Evolutionary conservation across 2,797 vertebrate genomes (phyloP).

Genomic region (Onychomys torridus): DNA sequence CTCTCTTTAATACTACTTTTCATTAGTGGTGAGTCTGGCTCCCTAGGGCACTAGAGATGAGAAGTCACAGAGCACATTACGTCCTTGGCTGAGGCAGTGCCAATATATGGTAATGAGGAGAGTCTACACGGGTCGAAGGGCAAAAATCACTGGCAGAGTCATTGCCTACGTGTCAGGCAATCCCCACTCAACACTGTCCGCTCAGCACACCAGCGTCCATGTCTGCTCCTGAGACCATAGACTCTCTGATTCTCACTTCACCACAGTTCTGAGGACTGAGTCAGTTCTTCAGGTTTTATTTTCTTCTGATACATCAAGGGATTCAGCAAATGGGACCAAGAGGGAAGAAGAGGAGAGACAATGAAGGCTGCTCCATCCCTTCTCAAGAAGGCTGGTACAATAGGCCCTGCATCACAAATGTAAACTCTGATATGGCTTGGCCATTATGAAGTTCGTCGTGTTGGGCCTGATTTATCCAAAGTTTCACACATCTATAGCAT

Average conservation of each 20-base stretch:
- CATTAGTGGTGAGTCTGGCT: background rate
- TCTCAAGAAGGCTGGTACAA: background rate
- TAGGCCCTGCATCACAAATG: background rate
- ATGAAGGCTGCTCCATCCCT: background rate
- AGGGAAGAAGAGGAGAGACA: background rate
- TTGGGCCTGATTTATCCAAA: background rate
- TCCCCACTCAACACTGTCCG: background rate
- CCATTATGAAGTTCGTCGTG: background rate
- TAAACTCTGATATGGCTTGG: background rate
- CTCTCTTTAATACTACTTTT: background rate
- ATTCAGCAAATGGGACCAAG: background rate
- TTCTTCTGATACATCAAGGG: background rate
- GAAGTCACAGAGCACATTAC: background rate
- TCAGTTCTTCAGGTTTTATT: too few relatives aligned
- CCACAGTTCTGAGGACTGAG: background rate
- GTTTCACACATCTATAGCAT: background rate
- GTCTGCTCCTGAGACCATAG: background rate
- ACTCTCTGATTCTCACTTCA: background rate
- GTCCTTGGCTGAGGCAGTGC: background rate
- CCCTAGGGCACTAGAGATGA: background rate
- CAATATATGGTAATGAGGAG: background rate
- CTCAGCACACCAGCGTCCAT: background rate
- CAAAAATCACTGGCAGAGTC: too few relatives aligned
- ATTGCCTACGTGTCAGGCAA: too few relatives aligned
- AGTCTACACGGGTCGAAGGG: background rate